phyloP scores from a whole-genome alignment of 2,797 vertebrate genomes.

The Tapera naevia region DNA sequence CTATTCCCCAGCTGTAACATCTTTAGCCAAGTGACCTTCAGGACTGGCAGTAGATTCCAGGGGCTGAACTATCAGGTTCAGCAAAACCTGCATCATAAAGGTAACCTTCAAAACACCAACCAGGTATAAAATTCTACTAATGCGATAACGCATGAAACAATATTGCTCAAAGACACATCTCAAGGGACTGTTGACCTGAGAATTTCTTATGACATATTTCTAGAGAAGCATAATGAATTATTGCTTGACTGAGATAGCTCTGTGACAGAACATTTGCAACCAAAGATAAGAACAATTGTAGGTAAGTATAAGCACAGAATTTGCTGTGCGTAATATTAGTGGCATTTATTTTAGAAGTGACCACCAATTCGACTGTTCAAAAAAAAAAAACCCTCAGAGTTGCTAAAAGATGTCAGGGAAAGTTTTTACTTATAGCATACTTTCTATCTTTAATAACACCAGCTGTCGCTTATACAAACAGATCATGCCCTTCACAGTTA shows the following conservation, averaged over 20 bases:
- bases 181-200: background rate
- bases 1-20: background rate
- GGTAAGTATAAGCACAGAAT: background rate
- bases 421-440: slow-evolving; percentile 35
- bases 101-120: background rate
- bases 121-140: background rate
- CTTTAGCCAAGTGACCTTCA: background rate
- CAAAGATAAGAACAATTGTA: background rate
- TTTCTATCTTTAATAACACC: slow-evolving; percentile 28
- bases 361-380: background rate
- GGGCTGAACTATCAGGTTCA: background rate
- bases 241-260: background rate
- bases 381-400: slow-evolving; percentile 36
- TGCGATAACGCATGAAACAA: background rate
- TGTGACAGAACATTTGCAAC: background rate
- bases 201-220: background rate
- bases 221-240: background rate
- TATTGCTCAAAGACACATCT: background rate
- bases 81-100: background rate
- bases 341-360: background rate
- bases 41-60: background rate
- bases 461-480: slow-evolving; percentile 8
- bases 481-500: slow-evolving; percentile 31
- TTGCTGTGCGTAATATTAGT: background rate
- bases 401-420: slow-evolving; percentile 9